Conservation (phyloP, 2,888 invertebrate species). For the Fragum fragum region DNA sequence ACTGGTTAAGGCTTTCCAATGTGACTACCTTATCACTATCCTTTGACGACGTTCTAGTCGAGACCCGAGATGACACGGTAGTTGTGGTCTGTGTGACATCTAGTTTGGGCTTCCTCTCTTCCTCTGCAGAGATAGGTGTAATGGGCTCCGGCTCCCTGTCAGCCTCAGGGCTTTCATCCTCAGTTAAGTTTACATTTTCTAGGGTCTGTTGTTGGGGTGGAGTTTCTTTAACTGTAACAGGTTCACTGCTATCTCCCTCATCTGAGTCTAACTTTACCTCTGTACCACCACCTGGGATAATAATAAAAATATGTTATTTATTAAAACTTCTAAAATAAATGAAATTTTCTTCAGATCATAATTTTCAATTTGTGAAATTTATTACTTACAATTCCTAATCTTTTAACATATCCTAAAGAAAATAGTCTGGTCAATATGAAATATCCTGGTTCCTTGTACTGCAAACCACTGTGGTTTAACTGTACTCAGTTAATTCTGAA, state of each 20-base stretch:
- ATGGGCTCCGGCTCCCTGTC: constrained; percentile 39
- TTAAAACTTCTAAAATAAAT: too few relatives aligned
- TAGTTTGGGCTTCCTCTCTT: constrained; percentile 72
- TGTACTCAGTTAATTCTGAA: too few relatives aligned
- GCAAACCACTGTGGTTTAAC: too few relatives aligned
- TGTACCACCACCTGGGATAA: constrained; percentile 66
- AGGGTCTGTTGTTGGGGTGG: constrained; percentile 32
- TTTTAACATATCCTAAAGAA: too few relatives aligned
- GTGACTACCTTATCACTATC: constrained; percentile 67
- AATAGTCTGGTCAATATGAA: too few relatives aligned
- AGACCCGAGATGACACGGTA: constrained; percentile 57
- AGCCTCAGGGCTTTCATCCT: constrained; percentile 20
- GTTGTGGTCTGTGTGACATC: constrained; percentile 72
- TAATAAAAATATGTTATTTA: too few relatives aligned
- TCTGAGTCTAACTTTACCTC: constrained; percentile 80
- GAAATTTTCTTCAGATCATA: too few relatives aligned
- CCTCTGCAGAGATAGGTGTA: constrained; percentile 48
- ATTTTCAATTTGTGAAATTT: too few relatives aligned
- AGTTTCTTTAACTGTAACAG: constrained; percentile 56
- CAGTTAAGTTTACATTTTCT: not conserved
- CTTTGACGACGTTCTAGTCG: constrained; percentile 46
- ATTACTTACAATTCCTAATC: too few relatives aligned
- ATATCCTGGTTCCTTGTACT: too few relatives aligned
- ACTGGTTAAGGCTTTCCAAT: too few relatives aligned
- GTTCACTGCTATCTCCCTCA: constrained; percentile 70